Conservation (phyloP, 2,113 vertebrate species). For the Indicator maculatus region DNA sequence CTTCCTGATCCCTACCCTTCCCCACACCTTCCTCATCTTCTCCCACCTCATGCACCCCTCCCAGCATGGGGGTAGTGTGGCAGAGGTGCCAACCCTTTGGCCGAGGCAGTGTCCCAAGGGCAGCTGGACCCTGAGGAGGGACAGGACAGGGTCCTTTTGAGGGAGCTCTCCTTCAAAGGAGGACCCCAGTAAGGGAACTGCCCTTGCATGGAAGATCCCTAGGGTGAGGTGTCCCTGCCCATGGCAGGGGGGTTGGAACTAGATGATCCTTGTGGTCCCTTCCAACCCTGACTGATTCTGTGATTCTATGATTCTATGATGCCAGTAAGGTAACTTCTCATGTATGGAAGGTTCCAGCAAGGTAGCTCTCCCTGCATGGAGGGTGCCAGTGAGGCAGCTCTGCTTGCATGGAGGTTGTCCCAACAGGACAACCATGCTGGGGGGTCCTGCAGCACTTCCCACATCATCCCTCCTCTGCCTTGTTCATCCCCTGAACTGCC, state of each 20-base stretch:
- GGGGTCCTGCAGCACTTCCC: not conserved
- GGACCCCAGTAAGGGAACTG: not conserved
- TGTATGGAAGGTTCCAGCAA: not conserved
- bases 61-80: not conserved
- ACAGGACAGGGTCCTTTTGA: not conserved
- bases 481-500: not conserved
- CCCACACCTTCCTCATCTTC: not conserved
- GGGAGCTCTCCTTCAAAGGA: not conserved
- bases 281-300: no score
- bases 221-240: no score
- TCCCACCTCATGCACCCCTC: not conserved
- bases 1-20: not conserved
- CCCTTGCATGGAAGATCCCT: not conserved
- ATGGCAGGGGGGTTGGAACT: no score
- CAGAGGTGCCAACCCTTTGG: not conserved
- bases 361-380: not conserved
- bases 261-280: no score
- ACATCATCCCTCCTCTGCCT: not conserved
- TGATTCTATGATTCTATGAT: not conserved
- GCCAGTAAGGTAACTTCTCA: not conserved
- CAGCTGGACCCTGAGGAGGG: not conserved
- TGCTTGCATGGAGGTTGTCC: not conserved
- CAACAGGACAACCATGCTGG: accelerated
- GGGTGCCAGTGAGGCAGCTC: not conserved
- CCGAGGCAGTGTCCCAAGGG: not conserved